Evolutionary conservation across 2,888 invertebrate species (phyloP), one percentile per base, ranked within the genome.

Genomic region (Cremastinae sp.): DNA sequence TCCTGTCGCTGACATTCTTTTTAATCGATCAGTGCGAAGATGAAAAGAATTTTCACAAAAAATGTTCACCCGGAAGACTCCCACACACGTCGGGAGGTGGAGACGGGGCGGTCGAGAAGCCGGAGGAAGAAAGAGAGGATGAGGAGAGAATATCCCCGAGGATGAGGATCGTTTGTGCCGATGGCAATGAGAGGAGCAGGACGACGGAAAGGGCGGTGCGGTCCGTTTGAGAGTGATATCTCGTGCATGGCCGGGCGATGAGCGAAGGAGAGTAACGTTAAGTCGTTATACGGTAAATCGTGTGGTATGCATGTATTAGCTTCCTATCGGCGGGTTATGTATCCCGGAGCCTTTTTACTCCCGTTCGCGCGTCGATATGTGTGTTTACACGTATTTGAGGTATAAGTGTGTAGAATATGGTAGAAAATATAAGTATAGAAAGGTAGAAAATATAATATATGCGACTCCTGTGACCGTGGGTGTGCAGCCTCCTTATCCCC

Each of bases 271-370:
- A 62, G 66, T 68, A 62, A 58, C 72, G 75, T 68, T 68, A 58
- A 72, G 49, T 58, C 72, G 71, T 58, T 71, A 34, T 76, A 72
- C 76, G 72, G 72, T 76, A 76, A 76, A 76, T 69, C 68, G 68
- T 8, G 8, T 64, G 59, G 68, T 64, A 68, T 69, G 53, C 66
- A 66, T 61, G 51, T 43, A 53, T 61, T 28, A 61, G 51, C 18
- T 58, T 5, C 4, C 53, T 61, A 61, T 62, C 53, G 59, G 38
- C 49, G 41, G 45, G 45, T 62, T 45, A 53, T 47, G 47, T 47
- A n/a, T 18, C 59, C 12, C 12, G n/a, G 22, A 28, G 43, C 18
- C 43, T 68, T 16, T 2, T 58, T 41, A 41, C 43, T 12, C 16
- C 18, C 12, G 12, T 18, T 34, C 12, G 20, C 14, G 5, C 16